Evolutionary conservation across 1,140 invertebrate genomes (phyloP).

Genomic region (Meloidogyne exigua): DNA sequence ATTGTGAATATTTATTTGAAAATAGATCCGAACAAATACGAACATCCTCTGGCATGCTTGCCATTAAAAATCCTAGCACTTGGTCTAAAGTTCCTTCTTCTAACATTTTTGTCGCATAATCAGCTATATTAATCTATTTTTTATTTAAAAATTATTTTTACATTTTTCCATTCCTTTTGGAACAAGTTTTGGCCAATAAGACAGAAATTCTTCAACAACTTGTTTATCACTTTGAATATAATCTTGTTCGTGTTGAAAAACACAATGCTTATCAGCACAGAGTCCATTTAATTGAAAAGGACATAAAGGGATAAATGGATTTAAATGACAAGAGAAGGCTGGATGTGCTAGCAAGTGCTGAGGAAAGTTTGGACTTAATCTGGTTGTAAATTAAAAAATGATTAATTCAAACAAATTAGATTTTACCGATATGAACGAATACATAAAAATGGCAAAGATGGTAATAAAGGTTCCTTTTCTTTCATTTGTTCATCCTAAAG

Average conservation of each 20-base stretch:
- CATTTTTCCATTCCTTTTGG: background rate
- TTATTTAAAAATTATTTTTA: background rate
- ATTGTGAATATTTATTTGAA: background rate
- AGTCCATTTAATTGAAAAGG: background rate
- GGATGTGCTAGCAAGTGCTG: background rate
- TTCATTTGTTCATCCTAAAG: background rate
- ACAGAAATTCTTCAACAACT: background rate
- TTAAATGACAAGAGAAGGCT: background rate
- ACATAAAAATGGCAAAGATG: background rate
- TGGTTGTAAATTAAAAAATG: background rate
- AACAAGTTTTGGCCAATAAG: background rate
- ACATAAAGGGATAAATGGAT: background rate
- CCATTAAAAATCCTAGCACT: background rate
- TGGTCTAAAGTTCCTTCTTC: background rate
- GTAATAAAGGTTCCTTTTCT: background rate
- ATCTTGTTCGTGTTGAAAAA: background rate
- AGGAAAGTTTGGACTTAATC: background rate
- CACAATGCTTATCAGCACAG: background rate
- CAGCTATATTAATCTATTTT: background rate
- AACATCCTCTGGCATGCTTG: background rate
- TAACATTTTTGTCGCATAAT: background rate
- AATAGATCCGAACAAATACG: background rate
- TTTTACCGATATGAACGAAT: conserved; percentile 5
- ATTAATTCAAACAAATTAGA: background rate
- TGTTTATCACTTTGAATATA: background rate